Evolutionary conservation across 2,888 invertebrate species (phyloP), one percentile per base, ranked within the genome.

Genomic region (Pandemis cinnamomeana): DNA sequence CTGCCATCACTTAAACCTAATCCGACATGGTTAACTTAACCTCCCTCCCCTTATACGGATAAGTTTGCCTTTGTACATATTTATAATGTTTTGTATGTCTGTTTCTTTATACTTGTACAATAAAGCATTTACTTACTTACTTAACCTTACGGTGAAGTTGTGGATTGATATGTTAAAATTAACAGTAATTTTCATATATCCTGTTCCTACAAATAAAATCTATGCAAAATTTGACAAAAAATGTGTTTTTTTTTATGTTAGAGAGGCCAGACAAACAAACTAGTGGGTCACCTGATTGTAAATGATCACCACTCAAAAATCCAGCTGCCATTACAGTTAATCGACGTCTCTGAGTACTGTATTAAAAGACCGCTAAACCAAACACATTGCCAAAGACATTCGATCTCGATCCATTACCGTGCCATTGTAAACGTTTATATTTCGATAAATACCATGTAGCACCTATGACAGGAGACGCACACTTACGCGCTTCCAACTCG

Each of bases 1-100:
- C 58, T 36, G 58, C 36, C 58, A 44, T 63, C 20, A 46, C 20
- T 63, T 63, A 13, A 46, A 63, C 63, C 15, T 63, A 44, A 63
- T 63, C 63, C 20, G 63, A 62, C 62, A 42, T 20, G 44, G 15
- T 53, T 53, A 53, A 53, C 53, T 53, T 53, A 15, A 53, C 51
- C 20, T 20, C 20, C 20, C 20, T 20, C 20, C 20, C 20, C 20
- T 20, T 20, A 20, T 20, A 20, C 20, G 20, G 20, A 20, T 20
- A 20, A 20, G 20, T 20, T 20, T 1, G 20, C 20, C 1, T 20
- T 20, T 20, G 20, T 20, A 1, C 20, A 20, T 20, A 20, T 20
- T 20, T 20, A 20, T 20, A 20, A 20, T 20, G 20, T 20, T 20
- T 20, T 20, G 0, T 20, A 1, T 20, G 20, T 20, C 20, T 20